phyloP scores from a whole-genome alignment of 1,140 invertebrate genomes.

The Bemisia tabaci region DNA sequence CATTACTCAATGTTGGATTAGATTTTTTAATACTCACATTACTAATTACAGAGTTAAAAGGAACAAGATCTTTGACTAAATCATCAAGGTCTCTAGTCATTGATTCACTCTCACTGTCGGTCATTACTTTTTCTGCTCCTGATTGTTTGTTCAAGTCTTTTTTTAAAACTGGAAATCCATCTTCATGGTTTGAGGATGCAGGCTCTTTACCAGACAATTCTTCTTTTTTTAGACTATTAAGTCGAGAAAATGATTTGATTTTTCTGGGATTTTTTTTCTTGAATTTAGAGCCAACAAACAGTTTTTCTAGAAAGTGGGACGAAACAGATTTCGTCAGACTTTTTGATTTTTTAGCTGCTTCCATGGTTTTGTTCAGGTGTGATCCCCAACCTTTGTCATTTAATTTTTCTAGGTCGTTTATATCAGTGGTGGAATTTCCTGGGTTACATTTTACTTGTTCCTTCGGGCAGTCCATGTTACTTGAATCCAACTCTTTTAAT shows the following conservation, averaged over 20 bases:
- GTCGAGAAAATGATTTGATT: conserved; percentile 14
- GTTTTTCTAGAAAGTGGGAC: conserved; percentile 46
- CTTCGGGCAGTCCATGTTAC: too few species aligned
- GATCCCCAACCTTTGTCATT: conserved; percentile 37
- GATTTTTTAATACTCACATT: conserved; percentile 22
- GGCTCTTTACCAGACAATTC: not conserved
- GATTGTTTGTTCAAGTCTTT: not conserved
- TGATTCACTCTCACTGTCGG: conserved; percentile 8
- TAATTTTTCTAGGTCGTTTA: conserved; percentile 22
- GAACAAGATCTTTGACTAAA: not conserved
- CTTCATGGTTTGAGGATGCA: not conserved
- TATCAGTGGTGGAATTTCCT: conserved; percentile 20
- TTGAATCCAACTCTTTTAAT: too few species aligned
- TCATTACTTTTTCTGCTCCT: conserved; percentile 12
- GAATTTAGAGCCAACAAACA: conserved; percentile 51
- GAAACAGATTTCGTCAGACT: conserved; percentile 30
- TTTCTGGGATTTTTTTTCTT: conserved; percentile 61
- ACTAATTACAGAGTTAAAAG: conserved; percentile 23
- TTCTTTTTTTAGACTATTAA: conserved; percentile 12
- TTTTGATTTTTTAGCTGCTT: conserved; percentile 24
- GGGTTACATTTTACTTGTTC: conserved; percentile 7
- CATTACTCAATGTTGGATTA: conserved; percentile 29
- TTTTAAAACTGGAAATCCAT: not conserved
- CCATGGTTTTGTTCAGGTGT: conserved; percentile 37
- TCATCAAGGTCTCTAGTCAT: conserved; percentile 10